Percentiles rank a stretch among this genome's conserved stretches.
Evolutionary conservation across 35 echinoderm and acorn worm genomes (phyloP).

Genomic region (Amphiura filiformis): DNA sequence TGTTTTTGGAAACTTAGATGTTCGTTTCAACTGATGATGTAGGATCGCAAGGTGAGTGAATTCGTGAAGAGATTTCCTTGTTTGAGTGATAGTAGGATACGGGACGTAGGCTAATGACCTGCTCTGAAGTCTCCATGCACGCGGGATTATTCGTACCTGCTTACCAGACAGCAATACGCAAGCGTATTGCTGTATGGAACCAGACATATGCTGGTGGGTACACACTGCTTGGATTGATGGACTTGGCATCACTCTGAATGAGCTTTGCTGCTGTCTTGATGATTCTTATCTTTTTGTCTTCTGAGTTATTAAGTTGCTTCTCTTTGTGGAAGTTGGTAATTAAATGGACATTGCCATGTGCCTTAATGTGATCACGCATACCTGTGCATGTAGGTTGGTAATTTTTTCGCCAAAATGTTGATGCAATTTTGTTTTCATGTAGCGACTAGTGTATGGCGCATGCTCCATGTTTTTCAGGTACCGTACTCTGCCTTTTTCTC

Average conservation of each 20-base stretch:
- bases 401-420: conserved; percentile 27
- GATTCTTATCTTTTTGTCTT: conserved; percentile 33
- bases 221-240: no score
- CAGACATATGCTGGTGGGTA: no score
- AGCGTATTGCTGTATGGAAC: no score
- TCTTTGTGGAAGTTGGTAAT: conserved; percentile 52
- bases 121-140: no score
- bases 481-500: conserved; percentile 17
- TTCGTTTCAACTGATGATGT: no score
- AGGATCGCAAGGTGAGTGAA: no score
- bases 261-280: conserved; percentile 41
- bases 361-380: conserved; percentile 48
- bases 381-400: conserved; percentile 45
- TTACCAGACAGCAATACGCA: no score
- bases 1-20: no score
- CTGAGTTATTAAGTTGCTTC: background rate
- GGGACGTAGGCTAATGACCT: no score
- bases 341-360: conserved; percentile 6
- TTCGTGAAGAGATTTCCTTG: no score
- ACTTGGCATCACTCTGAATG: conserved; percentile 42
- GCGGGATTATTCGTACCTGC: no score
- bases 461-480: background rate
- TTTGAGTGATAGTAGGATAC: no score
- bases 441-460: conserved; percentile 8
- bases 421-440: conserved; percentile 29